These are phyloP conservation scores for Lamellibrachia luymesi DNA, from an alignment of 1,140 invertebrate genomes.

Conservation along the genomic window DNA sequence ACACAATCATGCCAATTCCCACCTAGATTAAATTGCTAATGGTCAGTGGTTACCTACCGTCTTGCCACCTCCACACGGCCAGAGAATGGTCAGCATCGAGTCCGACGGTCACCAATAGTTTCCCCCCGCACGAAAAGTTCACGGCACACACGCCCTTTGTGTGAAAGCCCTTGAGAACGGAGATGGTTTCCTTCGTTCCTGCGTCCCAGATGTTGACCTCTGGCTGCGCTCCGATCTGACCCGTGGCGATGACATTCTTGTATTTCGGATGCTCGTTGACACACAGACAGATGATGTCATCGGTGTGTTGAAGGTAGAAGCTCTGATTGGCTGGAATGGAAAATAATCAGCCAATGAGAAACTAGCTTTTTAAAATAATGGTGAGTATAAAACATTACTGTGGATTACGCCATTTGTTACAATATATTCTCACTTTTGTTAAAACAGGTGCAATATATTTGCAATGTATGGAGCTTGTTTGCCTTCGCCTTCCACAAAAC, in stretches of 20 bases:
- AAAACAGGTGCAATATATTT: background rate
- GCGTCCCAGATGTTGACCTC: slow-evolving; percentile 53
- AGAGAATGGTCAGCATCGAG: slow-evolving; percentile 52
- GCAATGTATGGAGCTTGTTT: background rate
- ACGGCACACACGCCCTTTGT: slow-evolving; percentile 51
- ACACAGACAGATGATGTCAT: slow-evolving; percentile 58
- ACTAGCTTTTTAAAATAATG: background rate
- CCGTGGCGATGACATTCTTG: slow-evolving; percentile 53
- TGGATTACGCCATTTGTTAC: background rate
- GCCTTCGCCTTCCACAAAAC: background rate
- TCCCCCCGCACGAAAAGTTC: slow-evolving; percentile 56
- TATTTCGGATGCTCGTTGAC: slow-evolving; percentile 55
- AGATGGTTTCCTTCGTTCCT: slow-evolving; percentile 49
- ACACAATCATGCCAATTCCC: background rate
- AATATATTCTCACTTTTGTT: background rate
- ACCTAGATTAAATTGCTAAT: background rate
- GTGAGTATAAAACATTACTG: background rate
- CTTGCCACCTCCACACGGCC: slow-evolving; percentile 57
- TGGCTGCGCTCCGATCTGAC: slow-evolving; percentile 50
- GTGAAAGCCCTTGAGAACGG: slow-evolving; percentile 45
- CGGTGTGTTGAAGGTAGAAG: slow-evolving; percentile 57
- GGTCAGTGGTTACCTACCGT: slow-evolving; percentile 38
- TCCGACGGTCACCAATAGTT: slow-evolving; percentile 52
- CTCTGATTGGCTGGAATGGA: slow-evolving; percentile 50
- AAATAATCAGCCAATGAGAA: background rate